Conservation (phyloP, 1,140 invertebrate genomes). For the Calephelis virginiensis region DNA sequence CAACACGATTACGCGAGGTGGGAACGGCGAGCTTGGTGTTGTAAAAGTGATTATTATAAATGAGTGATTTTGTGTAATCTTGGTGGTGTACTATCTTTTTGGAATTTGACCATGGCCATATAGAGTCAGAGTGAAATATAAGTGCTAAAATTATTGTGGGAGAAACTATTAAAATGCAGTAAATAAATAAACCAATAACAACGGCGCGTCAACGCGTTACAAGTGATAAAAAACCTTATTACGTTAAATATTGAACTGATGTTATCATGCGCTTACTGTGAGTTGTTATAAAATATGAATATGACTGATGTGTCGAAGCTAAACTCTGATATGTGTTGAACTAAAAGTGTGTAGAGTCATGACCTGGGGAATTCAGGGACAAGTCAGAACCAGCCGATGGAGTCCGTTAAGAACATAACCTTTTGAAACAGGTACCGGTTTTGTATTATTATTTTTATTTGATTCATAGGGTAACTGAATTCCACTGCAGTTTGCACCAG, state of each 20-base stretch:
- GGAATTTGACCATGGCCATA: slow-evolving; percentile 5
- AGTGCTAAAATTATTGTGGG: slow-evolving; percentile 19
- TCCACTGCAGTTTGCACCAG: background rate
- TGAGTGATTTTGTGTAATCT: slow-evolving; percentile 8
- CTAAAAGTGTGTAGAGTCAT: slow-evolving; percentile 17
- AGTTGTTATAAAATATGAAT: slow-evolving; percentile 52
- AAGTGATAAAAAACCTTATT: slow-evolving; percentile 55
- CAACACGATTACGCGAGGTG: slow-evolving; percentile 71
- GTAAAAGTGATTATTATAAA: slow-evolving; percentile 50
- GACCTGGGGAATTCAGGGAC: slow-evolving; percentile 55
- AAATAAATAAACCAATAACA: slow-evolving; percentile 74
- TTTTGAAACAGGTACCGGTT: slow-evolving; percentile 77
- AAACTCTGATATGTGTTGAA: slow-evolving; percentile 39
- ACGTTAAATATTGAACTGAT: slow-evolving; percentile 40
- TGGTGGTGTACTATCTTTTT: slow-evolving; percentile 10
- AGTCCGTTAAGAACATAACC: slow-evolving; percentile 62
- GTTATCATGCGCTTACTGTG: slow-evolving; percentile 33
- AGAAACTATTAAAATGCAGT: slow-evolving; percentile 33
- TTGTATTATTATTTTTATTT: slow-evolving; percentile 74
- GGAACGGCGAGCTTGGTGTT: slow-evolving; percentile 54
- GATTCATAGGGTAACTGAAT: slow-evolving; percentile 54
- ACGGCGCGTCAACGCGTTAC: slow-evolving; percentile 35
- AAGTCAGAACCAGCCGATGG: slow-evolving; percentile 52
- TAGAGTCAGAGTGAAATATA: background rate
- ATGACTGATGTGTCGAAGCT: slow-evolving; percentile 40